Percentiles rank a stretch among this genome's conserved stretches.
phyloP scores from a whole-genome alignment of 2,797 vertebrate species.

The Thalassophryne amazonica region DNA sequence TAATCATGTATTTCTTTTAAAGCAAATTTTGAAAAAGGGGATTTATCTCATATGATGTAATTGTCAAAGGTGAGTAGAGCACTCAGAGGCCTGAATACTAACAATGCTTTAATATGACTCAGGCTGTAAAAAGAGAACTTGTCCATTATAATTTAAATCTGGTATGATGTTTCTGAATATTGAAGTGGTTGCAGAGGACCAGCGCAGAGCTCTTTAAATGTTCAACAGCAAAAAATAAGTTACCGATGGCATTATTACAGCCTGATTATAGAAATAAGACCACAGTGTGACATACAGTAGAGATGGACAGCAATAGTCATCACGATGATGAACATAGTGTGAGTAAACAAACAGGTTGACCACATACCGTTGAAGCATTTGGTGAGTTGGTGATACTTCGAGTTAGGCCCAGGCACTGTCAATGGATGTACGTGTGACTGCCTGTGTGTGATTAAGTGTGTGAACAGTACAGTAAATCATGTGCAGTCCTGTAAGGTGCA shows the following conservation, averaged over 20 bases:
- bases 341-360: conserved; percentile 22
- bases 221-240: conserved; percentile 23
- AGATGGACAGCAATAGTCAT: conserved; percentile 20
- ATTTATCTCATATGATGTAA: too few relatives aligned
- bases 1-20: too few relatives aligned
- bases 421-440: conserved; percentile 19
- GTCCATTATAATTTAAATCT: too few relatives aligned
- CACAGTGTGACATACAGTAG: conserved; percentile 22
- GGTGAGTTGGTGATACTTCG: conserved; percentile 35
- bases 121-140: too few relatives aligned
- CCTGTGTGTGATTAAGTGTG: conserved; percentile 25
- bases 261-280: conserved; percentile 29
- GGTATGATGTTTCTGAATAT: conserved; percentile 16
- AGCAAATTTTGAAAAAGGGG: too few relatives aligned
- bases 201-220: conserved; percentile 30
- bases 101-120: too few relatives aligned
- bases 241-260: conserved; percentile 31
- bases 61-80: too few relatives aligned
- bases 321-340: conserved; percentile 17
- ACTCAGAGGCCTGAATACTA: too few relatives aligned
- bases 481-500: conserved; percentile 26
- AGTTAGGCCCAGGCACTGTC: conserved; percentile 20
- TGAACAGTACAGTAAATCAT: conserved; percentile 26
- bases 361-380: conserved; percentile 28
- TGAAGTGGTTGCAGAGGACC: conserved; percentile 3